Conservation (phyloP, 2,113 vertebrate genomes). For the Hymenochirus boettgeri region DNA sequence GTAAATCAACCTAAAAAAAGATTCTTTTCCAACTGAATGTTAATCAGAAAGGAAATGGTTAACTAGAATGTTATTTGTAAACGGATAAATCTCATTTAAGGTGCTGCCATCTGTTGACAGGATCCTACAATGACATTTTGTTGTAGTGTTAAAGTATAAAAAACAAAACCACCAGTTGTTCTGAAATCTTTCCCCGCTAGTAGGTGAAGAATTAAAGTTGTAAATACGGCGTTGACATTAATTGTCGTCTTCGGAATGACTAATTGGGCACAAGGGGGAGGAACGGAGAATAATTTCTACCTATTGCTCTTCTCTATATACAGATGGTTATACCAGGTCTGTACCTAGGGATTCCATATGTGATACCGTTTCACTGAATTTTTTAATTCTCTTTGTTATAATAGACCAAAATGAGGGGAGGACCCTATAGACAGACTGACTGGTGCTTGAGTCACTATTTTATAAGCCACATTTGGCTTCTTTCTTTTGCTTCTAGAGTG, state of each 20-base stretch:
- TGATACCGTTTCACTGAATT: too few relatives aligned
- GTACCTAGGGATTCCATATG: too few relatives aligned
- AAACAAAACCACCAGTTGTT: conserved; percentile 6
- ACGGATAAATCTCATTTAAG: conserved; percentile 3
- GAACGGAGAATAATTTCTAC: neutral
- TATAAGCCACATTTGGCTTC: too few relatives aligned
- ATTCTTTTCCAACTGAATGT: too few relatives aligned
- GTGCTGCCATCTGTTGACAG: conserved; percentile 11
- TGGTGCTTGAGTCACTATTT: too few relatives aligned
- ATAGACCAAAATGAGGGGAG: too few relatives aligned
- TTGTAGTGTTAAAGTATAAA: conserved; percentile 6
- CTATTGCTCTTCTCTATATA: conserved; percentile 15
- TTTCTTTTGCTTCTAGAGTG: too few relatives aligned
- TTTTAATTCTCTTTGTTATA: too few relatives aligned
- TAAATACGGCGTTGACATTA: conserved; percentile 38
- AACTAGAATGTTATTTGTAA: neutral
- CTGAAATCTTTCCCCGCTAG: conserved; percentile 2
- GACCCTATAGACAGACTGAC: too few relatives aligned
- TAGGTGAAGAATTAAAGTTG: conserved; percentile 33
- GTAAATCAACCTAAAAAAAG: neutral
- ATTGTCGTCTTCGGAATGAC: conserved; percentile 27
- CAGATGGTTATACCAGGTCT: too few relatives aligned
- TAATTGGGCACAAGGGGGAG: conserved; percentile 16
- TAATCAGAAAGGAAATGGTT: too few relatives aligned
- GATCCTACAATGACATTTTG: conserved; percentile 25